phyloP scores from a whole-genome alignment of 2,888 invertebrate species.

The Apamea monoglypha region DNA sequence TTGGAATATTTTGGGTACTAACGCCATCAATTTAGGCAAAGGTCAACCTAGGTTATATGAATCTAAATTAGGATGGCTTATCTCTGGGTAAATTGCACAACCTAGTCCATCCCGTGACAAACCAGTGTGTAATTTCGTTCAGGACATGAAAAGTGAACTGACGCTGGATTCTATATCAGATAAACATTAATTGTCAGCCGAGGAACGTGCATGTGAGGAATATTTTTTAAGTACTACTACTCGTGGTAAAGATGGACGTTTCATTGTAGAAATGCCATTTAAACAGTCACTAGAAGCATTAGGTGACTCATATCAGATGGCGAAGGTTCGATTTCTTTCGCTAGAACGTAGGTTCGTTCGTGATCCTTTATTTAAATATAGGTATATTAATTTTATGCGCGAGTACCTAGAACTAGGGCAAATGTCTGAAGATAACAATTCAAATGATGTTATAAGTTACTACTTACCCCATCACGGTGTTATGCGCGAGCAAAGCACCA shows the following conservation, averaged over 20 bases:
- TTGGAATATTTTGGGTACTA: slow-evolving; percentile 24
- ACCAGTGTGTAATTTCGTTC: slow-evolving; percentile 16
- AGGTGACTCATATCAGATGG: slow-evolving; percentile 21
- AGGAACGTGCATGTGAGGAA: slow-evolving; percentile 37
- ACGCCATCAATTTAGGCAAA: slow-evolving; percentile 4
- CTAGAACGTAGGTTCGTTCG: slow-evolving; percentile 11
- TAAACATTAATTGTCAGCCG: slow-evolving; percentile 13
- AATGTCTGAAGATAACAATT: too few species aligned
- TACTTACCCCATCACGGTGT: too few species aligned
- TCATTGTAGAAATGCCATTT: slow-evolving; percentile 11
- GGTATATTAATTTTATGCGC: neutral
- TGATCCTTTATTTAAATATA: slow-evolving; percentile 18
- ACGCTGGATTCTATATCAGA: slow-evolving; percentile 21
- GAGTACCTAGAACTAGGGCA: too few species aligned
- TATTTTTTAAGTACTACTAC: slow-evolving; percentile 15
- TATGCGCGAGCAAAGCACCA: too few species aligned
- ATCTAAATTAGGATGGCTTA: slow-evolving; percentile 43
- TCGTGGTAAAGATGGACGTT: slow-evolving; percentile 11
- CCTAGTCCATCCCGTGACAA: slow-evolving; percentile 11
- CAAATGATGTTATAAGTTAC: too few species aligned
- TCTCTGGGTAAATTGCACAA: slow-evolving; percentile 27
- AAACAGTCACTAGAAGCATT: slow-evolving; percentile 10
- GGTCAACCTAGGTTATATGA: slow-evolving; percentile 22
- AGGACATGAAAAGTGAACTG: slow-evolving; percentile 12
- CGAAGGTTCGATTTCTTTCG: slow-evolving; percentile 16